Base-by-base conservation (phyloP, 2,797 vertebrate genomes). In the Sebastes baramenuke region DNA sequence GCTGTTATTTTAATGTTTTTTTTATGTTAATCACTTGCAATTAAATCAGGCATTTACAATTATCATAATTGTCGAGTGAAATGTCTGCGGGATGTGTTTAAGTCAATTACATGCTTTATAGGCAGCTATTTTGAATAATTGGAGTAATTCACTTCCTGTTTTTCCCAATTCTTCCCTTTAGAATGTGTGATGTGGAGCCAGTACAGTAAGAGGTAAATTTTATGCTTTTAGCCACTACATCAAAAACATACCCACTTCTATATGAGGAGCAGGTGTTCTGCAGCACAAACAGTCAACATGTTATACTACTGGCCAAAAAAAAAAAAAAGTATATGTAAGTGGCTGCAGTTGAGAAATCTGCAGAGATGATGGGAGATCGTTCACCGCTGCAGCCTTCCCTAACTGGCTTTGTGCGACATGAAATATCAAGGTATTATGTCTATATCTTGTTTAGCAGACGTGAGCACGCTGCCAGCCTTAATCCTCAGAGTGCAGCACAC, bases 361-460 rank as follows among this genome's bases (percentile, higher is more conserved):
- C 20, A 32, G 32, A 68, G 70, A 25, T 67, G 72, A 73, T 70
- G 46, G 72, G 75, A 79, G 70, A 52, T 72, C 71, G 16, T 61
- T 61, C 18, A 13, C 77, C 9, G 14, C 52, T 3, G 65, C 68
- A 65, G 62, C 42, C 4, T 62, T 54, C 65, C 36, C 67, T 75
- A 27, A 78, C 80, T 75, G 67, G 67, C 73, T 86, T 65, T 29
- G 56, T 46, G 66, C 71, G 38, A 83, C 81, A 78, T 76, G 59
- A 83, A 85, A 85, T 77, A 85, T 86, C 80, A 85, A 89, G 87
- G 88, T 88, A 75, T 89, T 89, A 81, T 77, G 86, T 72, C 69
- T 90, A 49, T 88, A 89, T 93, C 91, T 87, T 79, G 82, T 90
- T 90, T 54, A 89, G 90, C 90, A 88, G 92, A 92, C 64, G 64